A percentile compares a stretch with the other conserved stretches of the same genome.
Evolutionary conservation across 2,888 invertebrate species (phyloP).

Genomic region (Oxycera nigricornis): DNA sequence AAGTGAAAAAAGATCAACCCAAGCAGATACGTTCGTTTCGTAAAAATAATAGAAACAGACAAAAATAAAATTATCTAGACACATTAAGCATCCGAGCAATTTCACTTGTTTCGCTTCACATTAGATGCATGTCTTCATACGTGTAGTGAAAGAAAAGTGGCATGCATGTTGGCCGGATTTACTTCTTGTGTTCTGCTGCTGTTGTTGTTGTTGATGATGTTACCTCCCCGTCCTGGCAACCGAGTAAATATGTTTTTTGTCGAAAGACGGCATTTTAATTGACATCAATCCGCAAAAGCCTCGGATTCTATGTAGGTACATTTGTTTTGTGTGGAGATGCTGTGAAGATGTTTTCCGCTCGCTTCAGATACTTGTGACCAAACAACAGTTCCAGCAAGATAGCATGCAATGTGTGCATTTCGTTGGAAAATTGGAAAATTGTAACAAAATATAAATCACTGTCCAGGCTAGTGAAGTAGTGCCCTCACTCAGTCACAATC

Average conservation of each 20-base stretch:
- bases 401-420: not conserved
- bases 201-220: too few species aligned
- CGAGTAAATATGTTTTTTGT: conserved; percentile 21
- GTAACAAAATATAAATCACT: conserved; percentile 40
- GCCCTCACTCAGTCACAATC: conserved; percentile 16
- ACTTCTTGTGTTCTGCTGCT: not conserved
- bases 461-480: conserved; percentile 17
- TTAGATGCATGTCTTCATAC: conserved; percentile 18
- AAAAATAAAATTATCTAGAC: conserved; percentile 32
- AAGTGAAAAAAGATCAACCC: not conserved
- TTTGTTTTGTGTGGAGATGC: not conserved
- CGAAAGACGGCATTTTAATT: conserved; percentile 46
- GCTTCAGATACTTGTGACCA: not conserved
- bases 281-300: conserved; percentile 42
- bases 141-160: not conserved
- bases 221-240: too few species aligned
- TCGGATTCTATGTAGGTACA: not conserved
- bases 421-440: conserved; percentile 25
- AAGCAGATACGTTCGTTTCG: not conserved
- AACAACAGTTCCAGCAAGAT: not conserved
- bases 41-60: conserved; percentile 21
- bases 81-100: conserved; percentile 35
- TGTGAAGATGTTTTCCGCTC: not conserved
- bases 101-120: conserved; percentile 25
- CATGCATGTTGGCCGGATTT: conserved; percentile 5